These are phyloP conservation scores for Meta bourneti DNA, from an alignment of 2,888 invertebrate species.

Conservation along the genomic window DNA sequence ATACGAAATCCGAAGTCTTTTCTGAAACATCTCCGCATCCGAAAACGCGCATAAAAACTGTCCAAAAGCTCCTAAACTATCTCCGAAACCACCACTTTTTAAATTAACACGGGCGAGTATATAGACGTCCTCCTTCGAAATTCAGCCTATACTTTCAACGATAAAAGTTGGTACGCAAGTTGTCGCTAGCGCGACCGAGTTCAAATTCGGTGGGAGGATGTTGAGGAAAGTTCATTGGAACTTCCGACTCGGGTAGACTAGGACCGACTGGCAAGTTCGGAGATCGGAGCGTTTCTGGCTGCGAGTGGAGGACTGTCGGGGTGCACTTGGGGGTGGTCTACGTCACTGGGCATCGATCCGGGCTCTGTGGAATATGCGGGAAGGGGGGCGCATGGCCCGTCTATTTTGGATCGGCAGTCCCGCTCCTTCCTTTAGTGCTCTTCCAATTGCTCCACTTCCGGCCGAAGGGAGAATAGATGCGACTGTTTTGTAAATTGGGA, in stretches of 20 bases:
- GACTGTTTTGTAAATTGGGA: too few relatives aligned
- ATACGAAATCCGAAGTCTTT: neutral
- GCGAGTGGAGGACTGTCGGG: slow-evolving; percentile 17
- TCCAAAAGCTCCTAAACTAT: too few relatives aligned
- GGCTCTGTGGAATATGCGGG: slow-evolving; percentile 33
- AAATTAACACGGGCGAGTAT: too few relatives aligned
- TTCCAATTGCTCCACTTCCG: neutral
- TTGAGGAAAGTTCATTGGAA: neutral
- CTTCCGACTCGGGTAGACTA: too few relatives aligned
- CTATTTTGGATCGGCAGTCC: slow-evolving; percentile 10
- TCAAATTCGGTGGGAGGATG: neutral
- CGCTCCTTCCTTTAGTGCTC: neutral
- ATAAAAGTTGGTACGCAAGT: neutral
- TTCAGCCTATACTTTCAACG: too few relatives aligned
- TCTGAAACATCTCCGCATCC: neutral
- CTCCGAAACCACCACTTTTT: too few relatives aligned
- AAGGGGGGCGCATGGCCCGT: slow-evolving; percentile 21
- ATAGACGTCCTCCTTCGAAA: too few relatives aligned
- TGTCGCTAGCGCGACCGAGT: neutral
- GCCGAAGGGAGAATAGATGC: neutral
- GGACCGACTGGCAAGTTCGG: neutral
- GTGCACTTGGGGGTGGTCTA: slow-evolving; percentile 27
- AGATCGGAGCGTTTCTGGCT: slow-evolving; percentile 47
- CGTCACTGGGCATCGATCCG: slow-evolving; percentile 53
- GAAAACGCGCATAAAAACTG: neutral